Evolutionary conservation across 2,797 vertebrate species (phyloP), one percentile per base, ranked within the genome.

Genomic region (Phoxinus dragarum): DNA sequence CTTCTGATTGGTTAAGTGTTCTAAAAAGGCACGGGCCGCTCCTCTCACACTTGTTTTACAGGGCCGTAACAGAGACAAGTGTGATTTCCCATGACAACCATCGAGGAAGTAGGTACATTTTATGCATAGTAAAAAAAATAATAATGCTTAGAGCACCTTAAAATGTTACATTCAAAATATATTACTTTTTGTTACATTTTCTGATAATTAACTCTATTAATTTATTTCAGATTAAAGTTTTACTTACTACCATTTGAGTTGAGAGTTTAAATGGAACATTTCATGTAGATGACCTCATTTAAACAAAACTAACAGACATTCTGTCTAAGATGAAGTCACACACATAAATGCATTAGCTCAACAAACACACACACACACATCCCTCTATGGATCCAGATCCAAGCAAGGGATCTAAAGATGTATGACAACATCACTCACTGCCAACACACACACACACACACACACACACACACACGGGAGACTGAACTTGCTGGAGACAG

Each of bases 391-490:
- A 84, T 80, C 16, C 54, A 82, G 54, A 82, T 82, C 68, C 77
- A 73, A 80, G 34, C 68, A 73, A 68, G 68, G 52, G 84, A 80
- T 85, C 76, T 85, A 73, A 85, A 67, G 84, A 64, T 73, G 68
- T 74, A 80, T 52, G 84, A 80, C 77, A 80, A 80, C 76, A 80
- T 71, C 42, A 61, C 69, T 85, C 68, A 66, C 56, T 80, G 84
- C 84, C 77, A 85, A 69, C 49, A 84, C 36, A 85, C 74, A 71
- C 64, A 84, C 74, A 84, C 49, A 54, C 73, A 84, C 74, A 84
- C 36, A 56, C 75, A 79, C 52, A 82, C 69, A 82, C 64, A 49
- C 84, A 85, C 76, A 61, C n/a, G 74, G 40, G 44, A 85, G 31
- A 66, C 23, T 64, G 77, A 73, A 85, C 42, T 52, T 80, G 56